Percentiles rank a stretch among this genome's conserved stretches.
Conservation (phyloP, 2,888 invertebrate species). For the Linnaemya vulpina region DNA sequence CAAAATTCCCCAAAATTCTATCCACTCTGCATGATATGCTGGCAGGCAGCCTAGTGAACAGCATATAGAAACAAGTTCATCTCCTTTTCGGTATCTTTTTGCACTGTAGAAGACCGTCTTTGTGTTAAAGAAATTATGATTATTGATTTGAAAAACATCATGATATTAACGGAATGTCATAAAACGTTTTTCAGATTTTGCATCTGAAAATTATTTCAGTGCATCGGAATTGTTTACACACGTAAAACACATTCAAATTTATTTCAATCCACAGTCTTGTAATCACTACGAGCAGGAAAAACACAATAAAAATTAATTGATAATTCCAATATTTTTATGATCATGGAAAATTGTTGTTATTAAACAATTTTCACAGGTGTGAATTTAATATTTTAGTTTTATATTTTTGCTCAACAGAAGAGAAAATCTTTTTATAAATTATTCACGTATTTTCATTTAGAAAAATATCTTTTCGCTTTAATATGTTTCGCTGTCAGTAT, state of each 20-base stretch:
- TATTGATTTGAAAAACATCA: no score
- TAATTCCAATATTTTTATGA: background rate
- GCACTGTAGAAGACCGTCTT: no score
- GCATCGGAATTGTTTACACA: background rate
- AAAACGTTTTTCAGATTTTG: background rate
- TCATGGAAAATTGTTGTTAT: background rate
- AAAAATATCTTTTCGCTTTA: conserved; percentile 15
- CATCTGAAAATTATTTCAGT: background rate
- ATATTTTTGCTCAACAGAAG: background rate
- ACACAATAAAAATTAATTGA: background rate
- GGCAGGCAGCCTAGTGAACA: no score
- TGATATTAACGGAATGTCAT: no score
- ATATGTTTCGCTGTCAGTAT: background rate
- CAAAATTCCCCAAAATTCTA: no score
- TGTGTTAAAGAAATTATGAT: no score
- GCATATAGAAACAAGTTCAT: no score
- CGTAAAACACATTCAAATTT: background rate
- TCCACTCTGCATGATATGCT: no score
- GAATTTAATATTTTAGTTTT: conserved; percentile 11
- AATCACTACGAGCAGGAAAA: background rate
- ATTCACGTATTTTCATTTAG: background rate
- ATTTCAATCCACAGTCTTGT: background rate
- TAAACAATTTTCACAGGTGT: conserved; percentile 22
- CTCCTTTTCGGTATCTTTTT: no score
- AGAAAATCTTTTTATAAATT: background rate